phyloP scores from a whole-genome alignment of 2,888 invertebrate genomes.

The Nudaria mundana region DNA sequence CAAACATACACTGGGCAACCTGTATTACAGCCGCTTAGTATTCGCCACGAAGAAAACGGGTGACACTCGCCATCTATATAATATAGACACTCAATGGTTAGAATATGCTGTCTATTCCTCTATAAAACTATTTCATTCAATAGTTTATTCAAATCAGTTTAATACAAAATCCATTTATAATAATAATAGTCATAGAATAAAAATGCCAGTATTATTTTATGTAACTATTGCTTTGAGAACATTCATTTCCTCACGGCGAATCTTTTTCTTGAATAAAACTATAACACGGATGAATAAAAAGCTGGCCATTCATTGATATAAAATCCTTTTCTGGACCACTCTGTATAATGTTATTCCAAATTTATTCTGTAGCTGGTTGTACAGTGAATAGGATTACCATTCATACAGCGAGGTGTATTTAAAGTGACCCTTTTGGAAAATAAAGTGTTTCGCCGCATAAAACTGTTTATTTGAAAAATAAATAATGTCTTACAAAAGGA shows the following conservation, averaged over 20 bases:
- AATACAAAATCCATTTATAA: no score
- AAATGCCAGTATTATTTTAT: not conserved
- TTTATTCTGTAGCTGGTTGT: constrained; percentile 53
- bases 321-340: constrained; percentile 58
- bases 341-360: constrained; percentile 58
- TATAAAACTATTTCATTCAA: not conserved
- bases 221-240: constrained; percentile 1
- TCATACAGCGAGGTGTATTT: constrained; percentile 36
- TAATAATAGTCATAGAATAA: not conserved
- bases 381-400: constrained; percentile 59
- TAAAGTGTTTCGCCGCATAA: constrained; percentile 29
- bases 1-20: no score
- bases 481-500: constrained; percentile 15
- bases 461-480: constrained; percentile 15
- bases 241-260: constrained; percentile 8
- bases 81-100: no score
- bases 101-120: no score
- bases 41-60: no score
- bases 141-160: not conserved
- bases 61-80: no score
- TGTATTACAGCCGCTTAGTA: no score
- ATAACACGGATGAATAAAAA: constrained; percentile 30
- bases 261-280: constrained; percentile 14
- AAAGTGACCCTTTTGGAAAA: constrained; percentile 38
- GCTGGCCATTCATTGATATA: constrained; percentile 52